Base-by-base conservation (phyloP, 2,113 vertebrate species). In the Orientallactaga bullata region DNA sequence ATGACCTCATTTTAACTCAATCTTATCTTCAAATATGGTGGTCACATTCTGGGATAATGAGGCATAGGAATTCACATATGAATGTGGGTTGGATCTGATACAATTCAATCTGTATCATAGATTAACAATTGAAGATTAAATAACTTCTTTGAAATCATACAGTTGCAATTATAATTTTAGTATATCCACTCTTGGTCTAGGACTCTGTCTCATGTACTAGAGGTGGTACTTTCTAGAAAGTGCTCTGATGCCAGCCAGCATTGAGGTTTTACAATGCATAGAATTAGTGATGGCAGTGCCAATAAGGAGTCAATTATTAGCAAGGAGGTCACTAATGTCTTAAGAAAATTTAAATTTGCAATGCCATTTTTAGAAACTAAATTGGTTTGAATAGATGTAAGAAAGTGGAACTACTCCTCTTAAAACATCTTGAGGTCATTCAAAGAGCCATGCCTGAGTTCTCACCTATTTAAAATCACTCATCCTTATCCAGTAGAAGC, bases 351-450 rank as follows among this genome's bases (percentile, higher is more conserved):
- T 93, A 61, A 89, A 94, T 82, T 91, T 84, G 84, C 18, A 83
- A 26, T 63, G 30, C 58, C 74, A 8, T 51, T 68, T 93, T 91
- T 91, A 90, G 72, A 90, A 94, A 81, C 58, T n/a, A 93, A 91
- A 87, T 89, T 68, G 73, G 89, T 91, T 80, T 83, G 61, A 95
- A 77, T 83, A 96, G 89, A 92, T 89, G 79, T 94, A 80, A 72
- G 55, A 94, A 93, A 94, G 61, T 51, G 72, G 30, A 91, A 28
- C 61, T 89, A 39, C 30, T 89, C 21, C 4, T 85, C 32, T 71
- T 61, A 74, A 91, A 89, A 80, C 21, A 66, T 91, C 23, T 47
- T 71, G 37, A 91, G 72, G n/a, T 86, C 79, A 80, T 89, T 83
- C 60, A 37, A 78, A 93, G 78, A 60, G 47, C 74, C 58, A 0